Base-by-base conservation (phyloP, 2,797 vertebrate genomes). In the Chaetophractus vellerosus region DNA sequence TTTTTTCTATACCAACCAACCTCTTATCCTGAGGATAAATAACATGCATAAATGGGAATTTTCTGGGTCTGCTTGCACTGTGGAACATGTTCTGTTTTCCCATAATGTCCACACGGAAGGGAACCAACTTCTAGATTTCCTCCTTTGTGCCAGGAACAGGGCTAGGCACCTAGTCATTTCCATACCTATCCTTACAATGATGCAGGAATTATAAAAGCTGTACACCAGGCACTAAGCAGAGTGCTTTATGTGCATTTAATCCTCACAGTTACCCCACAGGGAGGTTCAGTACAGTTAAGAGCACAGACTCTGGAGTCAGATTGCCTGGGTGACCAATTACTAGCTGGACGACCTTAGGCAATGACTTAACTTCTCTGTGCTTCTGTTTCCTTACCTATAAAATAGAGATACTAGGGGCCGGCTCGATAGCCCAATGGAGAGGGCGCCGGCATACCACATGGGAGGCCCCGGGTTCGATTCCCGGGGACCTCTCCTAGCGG, bases 331-430 rank as follows among this genome's bases (percentile, higher is more conserved):
- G 7, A 12, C 33, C 33, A 15, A 63, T 64, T 86, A 69, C 52
- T 52, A 84, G 45, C 66, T 38, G 61, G 28, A 59, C 48, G 16
- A 59, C 52, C 50, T n/a, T 52, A 82, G 61, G 82, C 78, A 95
- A 75, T 41, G 64, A 57, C 68, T 66, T 36, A n/a, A n/a, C n/a
- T 45, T 45, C 55, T 88, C 82, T 81, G 26, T 87, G 36, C 52
- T 96, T 95, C 63, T 74, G 84, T 90, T 48, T 90, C 48, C 78
- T 95, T 48, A 38, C 28, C 85, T 36, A 66, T 36, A 69, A 91
- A 88, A 66, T 12, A 21, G 50, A 91, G 50, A 63, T 52, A 57
- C 18, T 26, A 59, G n/a, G n/a, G n/a, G n/a, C n/a, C n/a, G n/a
- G n/a, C n/a, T n/a, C n/a, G n/a, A n/a, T n/a, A n/a, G n/a, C n/a